These are phyloP conservation scores for Heteromurus nitidus DNA, from an alignment of 2,888 invertebrate species.

Conservation along the genomic window DNA sequence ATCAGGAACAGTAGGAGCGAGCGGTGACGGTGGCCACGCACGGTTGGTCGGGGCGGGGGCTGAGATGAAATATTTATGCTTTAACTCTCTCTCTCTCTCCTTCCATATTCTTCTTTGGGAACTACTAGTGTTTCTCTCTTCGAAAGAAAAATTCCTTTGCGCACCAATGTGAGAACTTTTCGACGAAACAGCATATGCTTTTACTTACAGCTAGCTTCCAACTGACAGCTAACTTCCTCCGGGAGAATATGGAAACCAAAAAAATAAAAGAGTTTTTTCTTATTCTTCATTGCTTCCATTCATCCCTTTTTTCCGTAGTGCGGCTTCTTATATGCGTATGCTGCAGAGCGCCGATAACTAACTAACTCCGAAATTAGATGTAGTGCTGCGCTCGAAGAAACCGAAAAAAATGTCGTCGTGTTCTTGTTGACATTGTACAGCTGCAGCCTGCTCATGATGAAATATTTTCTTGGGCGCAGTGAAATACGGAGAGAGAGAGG, in stretches of 20 bases:
- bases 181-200: conserved; percentile 44
- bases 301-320: background rate
- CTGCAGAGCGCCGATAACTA: background rate
- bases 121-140: too few species aligned
- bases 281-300: conserved; percentile 19
- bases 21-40: conserved; percentile 61
- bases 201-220: conserved; percentile 30
- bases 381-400: conserved; percentile 12
- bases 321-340: background rate
- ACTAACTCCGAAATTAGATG: background rate
- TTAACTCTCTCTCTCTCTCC: conserved; percentile 42
- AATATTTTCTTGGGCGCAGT: conserved; percentile 5
- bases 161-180: background rate
- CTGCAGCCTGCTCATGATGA: background rate
- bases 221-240: conserved; percentile 58
- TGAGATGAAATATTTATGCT: conserved; percentile 63
- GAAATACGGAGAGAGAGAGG: too few species aligned
- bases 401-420: conserved; percentile 39
- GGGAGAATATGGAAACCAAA: conserved; percentile 29
- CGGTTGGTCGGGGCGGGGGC: conserved; percentile 62
- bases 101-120: background rate
- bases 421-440: conserved; percentile 29
- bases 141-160: too few species aligned
- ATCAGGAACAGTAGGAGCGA: conserved; percentile 7
- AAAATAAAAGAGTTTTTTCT: conserved; percentile 7